Evolutionary conservation across 2,113 vertebrate species (phyloP).

Genomic region (Cinclus mexicanus): DNA sequence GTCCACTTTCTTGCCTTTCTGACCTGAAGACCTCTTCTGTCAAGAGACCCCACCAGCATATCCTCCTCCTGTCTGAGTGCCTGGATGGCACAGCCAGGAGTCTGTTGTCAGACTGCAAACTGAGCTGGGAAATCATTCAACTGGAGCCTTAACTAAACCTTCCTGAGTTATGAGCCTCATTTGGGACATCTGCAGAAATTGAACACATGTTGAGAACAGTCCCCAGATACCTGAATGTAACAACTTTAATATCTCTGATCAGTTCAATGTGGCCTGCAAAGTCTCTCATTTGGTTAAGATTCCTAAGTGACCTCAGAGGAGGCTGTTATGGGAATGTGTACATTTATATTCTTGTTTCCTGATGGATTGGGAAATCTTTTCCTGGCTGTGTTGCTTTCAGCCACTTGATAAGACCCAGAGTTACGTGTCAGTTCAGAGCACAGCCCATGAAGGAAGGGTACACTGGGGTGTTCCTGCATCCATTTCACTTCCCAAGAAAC

Average conservation of each 20-base stretch:
- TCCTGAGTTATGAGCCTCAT: background rate
- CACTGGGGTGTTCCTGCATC: background rate
- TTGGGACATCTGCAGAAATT: constrained; percentile 2
- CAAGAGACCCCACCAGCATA: background rate
- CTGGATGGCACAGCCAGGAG: background rate
- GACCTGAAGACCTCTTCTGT: background rate
- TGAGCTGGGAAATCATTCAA: background rate
- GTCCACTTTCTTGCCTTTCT: background rate
- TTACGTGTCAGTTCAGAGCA: background rate
- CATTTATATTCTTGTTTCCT: background rate
- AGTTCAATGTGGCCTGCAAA: background rate
- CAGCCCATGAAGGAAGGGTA: background rate
- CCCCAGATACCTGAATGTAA: background rate
- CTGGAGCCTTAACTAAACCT: constrained; percentile 10
- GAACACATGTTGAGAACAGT: background rate
- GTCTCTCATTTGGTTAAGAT: background rate
- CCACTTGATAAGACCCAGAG: background rate
- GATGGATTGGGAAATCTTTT: background rate
- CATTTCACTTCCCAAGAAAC: background rate
- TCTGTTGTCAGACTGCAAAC: background rate
- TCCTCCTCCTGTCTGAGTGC: background rate
- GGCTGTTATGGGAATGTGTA: background rate
- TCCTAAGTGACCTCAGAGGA: constrained; percentile 1
- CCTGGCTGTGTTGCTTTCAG: background rate
- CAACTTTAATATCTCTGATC: background rate